Base-by-base conservation (phyloP, 1,140 invertebrate genomes). In the Cydia splendana region DNA sequence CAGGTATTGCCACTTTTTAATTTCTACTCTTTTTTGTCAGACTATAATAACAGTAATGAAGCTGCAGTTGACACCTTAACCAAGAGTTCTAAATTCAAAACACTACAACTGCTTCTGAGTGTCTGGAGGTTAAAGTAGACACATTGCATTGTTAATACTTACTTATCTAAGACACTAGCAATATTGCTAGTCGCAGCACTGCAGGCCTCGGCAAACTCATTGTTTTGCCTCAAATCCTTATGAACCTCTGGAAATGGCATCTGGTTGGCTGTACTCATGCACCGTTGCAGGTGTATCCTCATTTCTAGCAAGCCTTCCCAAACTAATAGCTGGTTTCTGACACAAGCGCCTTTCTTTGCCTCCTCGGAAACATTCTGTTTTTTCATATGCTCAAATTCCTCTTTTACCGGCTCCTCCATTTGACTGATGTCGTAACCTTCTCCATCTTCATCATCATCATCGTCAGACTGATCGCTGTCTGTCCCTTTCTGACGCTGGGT, bases 301-400 rank as follows among this genome's bases (percentile, higher is more conserved):
- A 95, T 94, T 91, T 98, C 97, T 18, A 98, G 85, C 2, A 98
- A 87, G 77, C 94, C 95, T 89, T 98, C 98, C 97, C 97, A 98
- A 0, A 98, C 85, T 77, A 94, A 93, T 13, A 97, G 85, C 86
- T 98, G 97, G 87, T 96, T 96, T 90, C 95, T 95, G 1, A 97
- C 95, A 85, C 95, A 95, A n/a, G 94, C 91, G 42, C 96, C 97
- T 93, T 97, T 98, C 82, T 96, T 95, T 3, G 96, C 94, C 85
- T 97, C 95, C 80, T 94, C 94, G n/a, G 91, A 88, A 4, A 94
- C 79, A 89, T 95, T 95, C 82, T 90, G 88, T 51, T 94, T 89
- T 76, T 94, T 93, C 7, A 95, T 92, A 85, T 94, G 94, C 81
- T 94, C 92, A 87, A 95, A 94, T 76, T 87, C 87, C 78, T 90